These are phyloP conservation scores for Caenorhabditis panamensis DNA, from an alignment of 2,888 invertebrate genomes.

Conservation along the genomic window DNA sequence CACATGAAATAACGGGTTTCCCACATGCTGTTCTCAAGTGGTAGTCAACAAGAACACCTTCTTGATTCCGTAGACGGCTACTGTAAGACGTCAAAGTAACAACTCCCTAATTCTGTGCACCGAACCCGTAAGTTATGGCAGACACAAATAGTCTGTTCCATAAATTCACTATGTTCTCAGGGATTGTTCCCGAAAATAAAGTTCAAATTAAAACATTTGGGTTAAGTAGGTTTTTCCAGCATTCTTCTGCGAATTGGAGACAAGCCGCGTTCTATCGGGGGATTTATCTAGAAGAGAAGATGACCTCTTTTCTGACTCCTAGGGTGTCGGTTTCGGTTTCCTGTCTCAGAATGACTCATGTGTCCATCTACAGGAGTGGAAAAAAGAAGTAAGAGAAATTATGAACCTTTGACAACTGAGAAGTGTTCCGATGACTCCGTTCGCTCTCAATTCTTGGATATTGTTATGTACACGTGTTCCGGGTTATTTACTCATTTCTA, in stretches of 20 bases:
- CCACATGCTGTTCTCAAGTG: conserved; percentile 1
- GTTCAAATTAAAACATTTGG: no score
- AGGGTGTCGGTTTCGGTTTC: background rate
- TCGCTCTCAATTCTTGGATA: background rate
- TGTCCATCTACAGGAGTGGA: no score
- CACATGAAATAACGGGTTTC: conserved; percentile 9
- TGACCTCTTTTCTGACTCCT: background rate
- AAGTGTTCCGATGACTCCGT: conserved; percentile 9
- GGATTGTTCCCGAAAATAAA: no score
- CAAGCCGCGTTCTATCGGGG: background rate
- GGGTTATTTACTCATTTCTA: conserved; percentile 10
- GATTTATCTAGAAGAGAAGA: no score
- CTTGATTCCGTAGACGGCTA: background rate
- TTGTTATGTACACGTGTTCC: background rate
- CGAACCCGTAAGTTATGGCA: no score
- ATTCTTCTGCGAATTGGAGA: background rate
- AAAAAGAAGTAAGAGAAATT: conserved; percentile 6
- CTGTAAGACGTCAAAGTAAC: background rate
- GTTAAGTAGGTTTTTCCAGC: no score
- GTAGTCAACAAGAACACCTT: background rate
- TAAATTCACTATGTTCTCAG: background rate
- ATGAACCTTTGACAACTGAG: conserved; percentile 15
- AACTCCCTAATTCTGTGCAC: no score
- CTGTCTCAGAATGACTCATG: no score
- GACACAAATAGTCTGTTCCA: background rate